Conservation (phyloP, 2,113 vertebrate genomes). For the Verasper variegatus region DNA sequence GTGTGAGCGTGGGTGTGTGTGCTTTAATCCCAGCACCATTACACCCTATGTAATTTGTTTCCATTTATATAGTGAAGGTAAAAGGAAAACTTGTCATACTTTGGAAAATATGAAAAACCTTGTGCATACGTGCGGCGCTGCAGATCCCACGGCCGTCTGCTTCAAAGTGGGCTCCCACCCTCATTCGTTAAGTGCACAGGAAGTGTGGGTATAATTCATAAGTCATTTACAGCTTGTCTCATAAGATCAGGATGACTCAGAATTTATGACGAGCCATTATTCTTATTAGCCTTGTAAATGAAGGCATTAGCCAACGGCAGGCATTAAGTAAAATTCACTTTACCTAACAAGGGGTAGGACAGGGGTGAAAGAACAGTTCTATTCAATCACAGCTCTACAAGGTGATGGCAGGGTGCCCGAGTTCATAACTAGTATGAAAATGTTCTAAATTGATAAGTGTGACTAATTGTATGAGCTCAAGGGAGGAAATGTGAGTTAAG, state of each 20-base stretch:
- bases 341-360: conserved; percentile 72
- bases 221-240: conserved; percentile 78
- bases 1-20: not conserved
- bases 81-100: not conserved
- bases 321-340: conserved; percentile 80
- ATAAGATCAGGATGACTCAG: conserved; percentile 74
- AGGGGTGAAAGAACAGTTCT: conserved; percentile 62
- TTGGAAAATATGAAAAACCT: not conserved
- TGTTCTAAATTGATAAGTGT: conserved; percentile 50
- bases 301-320: conserved; percentile 73
- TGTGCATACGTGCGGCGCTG: not conserved
- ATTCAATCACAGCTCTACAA: conserved; percentile 74
- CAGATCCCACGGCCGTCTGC: conserved; percentile 10
- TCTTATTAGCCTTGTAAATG: conserved; percentile 81
- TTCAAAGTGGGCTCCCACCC: conserved; percentile 29
- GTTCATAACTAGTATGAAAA: conserved; percentile 56
- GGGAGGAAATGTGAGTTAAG: conserved; percentile 5
- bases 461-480: conserved; percentile 34
- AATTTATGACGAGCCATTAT: conserved; percentile 77
- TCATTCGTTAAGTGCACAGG: conserved; percentile 43
- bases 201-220: conserved; percentile 72
- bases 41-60: conserved; percentile 19
- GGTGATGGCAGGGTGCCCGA: conserved; percentile 75
- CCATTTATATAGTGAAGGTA: not conserved
- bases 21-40: not conserved